Conservation (phyloP, 2,888 invertebrate genomes). For the Drosophila paramelanica region DNA sequence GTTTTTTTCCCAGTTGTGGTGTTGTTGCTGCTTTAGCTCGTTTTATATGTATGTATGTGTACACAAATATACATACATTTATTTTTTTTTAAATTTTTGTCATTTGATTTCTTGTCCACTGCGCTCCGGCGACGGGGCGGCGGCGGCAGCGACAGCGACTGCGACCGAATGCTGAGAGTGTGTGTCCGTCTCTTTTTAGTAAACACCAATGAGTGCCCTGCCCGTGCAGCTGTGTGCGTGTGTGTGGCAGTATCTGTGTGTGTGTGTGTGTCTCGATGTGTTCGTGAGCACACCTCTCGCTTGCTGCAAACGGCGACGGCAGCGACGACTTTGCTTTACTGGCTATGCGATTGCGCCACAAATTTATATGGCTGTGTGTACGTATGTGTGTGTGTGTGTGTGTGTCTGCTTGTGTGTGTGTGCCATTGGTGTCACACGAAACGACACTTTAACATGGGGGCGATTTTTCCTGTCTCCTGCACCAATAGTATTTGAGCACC, state of each 20-base stretch:
- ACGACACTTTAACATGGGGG: conserved; percentile 80
- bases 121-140: conserved; percentile 31
- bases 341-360: conserved; percentile 61
- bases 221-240: conserved; percentile 46
- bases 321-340: conserved; percentile 48
- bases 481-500: conserved; percentile 79
- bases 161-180: conserved; percentile 42
- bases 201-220: conserved; percentile 64
- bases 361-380: conserved; percentile 29
- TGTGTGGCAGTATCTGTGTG: conserved; percentile 18
- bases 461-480: conserved; percentile 77
- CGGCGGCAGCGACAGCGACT: conserved; percentile 24
- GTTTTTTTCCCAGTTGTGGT: conserved; percentile 43
- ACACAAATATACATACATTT: background rate
- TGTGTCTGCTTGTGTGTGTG: conserved; percentile 44
- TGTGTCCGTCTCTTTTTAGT: conserved; percentile 72
- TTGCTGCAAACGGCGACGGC: conserved; percentile 37
- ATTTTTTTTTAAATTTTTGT: conserved; percentile 71
- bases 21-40: too few species aligned
- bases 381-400: conserved; percentile 33
- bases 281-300: conserved; percentile 50
- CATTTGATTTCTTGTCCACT: conserved; percentile 78
- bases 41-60: background rate
- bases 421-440: conserved; percentile 69
- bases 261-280: conserved; percentile 30